Conservation (phyloP, 2,888 invertebrate genomes). For the Aphidoletes aphidimyza region DNA sequence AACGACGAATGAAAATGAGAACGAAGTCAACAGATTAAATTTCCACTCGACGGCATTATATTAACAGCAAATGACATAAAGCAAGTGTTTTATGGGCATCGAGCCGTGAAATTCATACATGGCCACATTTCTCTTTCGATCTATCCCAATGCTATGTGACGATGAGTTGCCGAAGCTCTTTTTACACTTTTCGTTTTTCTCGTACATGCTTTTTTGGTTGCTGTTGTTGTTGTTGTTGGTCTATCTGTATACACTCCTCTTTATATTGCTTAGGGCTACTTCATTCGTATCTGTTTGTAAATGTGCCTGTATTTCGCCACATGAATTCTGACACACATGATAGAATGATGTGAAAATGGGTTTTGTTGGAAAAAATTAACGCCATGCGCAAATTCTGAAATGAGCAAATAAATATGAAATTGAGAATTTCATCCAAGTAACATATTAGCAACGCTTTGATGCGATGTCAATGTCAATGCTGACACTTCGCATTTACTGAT, state of each 20-base stretch:
- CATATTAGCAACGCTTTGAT: neutral
- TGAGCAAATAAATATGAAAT: constrained; percentile 16
- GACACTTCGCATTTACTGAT: neutral
- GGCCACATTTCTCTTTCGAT: neutral
- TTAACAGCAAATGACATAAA: constrained; percentile 36
- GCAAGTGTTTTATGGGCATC: neutral
- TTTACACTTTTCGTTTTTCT: neutral
- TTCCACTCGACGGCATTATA: constrained; percentile 36
- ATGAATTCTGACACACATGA: neutral
- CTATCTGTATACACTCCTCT: too few relatives aligned
- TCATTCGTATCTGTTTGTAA: neutral
- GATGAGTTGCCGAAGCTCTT: neutral
- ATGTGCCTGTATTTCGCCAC: neutral
- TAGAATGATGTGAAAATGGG: neutral
- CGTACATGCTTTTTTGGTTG: too few relatives aligned
- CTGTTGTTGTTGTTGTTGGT: too few relatives aligned
- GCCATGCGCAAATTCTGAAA: neutral
- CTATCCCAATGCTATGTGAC: neutral
- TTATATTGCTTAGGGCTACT: constrained; percentile 1
- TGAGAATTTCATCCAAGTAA: constrained; percentile 11
- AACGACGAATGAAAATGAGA: constrained; percentile 29
- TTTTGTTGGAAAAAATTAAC: neutral
- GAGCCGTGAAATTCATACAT: constrained; percentile 13
- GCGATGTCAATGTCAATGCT: constrained; percentile 17
- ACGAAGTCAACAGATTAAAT: constrained; percentile 43